Evolutionary conservation across 2,888 invertebrate species (phyloP), one percentile per base, ranked within the genome.

Genomic region (Hydrotaea diabolus): DNA sequence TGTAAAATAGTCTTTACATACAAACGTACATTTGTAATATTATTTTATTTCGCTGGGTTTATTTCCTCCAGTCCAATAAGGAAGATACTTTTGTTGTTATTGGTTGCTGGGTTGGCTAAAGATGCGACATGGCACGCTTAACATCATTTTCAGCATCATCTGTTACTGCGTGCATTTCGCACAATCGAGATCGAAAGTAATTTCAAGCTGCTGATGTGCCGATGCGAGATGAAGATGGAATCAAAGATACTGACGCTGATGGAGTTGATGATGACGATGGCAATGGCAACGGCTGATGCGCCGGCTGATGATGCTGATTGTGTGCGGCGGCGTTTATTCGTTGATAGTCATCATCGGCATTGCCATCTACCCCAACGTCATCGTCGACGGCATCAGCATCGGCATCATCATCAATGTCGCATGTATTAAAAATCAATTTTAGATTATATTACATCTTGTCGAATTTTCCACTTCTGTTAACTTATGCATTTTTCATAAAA

Each of bases 401-500:
- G 73, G 59, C 69, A 59, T 80, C 76, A 66, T 79, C 81, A 85
- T 85, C 82, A 85, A 82, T 82, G 85, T 85, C 85, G 79, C 69
- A 46, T 77, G 79, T 77, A 80, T 77, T 82, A 85, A 82, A 85
- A 85, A 80, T 85, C 85, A 82, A 85, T 85, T 85, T 85, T 77
- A 77, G 77, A 80, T 85, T 85, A 82, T 74, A 80, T 85, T 82
- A 80, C 85, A 82, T 82, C 79, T 82, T 82, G 85, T 85, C 77
- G 77, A 82, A 85, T 82, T 82, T 85, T 85, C 85, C 85, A 82
- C 85, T 85, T 85, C 85, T 85, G 79, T 82, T 64, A 85, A 80
- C 85, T 82, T 46, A 36, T 79, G 74, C 71, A 80, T 69, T 85
- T 80, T 78, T 84, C 74, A 46, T 75, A 53, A 76, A 64, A 21